Base-by-base conservation (phyloP, 2,888 invertebrate species). In the Cerceris ruficornis region DNA sequence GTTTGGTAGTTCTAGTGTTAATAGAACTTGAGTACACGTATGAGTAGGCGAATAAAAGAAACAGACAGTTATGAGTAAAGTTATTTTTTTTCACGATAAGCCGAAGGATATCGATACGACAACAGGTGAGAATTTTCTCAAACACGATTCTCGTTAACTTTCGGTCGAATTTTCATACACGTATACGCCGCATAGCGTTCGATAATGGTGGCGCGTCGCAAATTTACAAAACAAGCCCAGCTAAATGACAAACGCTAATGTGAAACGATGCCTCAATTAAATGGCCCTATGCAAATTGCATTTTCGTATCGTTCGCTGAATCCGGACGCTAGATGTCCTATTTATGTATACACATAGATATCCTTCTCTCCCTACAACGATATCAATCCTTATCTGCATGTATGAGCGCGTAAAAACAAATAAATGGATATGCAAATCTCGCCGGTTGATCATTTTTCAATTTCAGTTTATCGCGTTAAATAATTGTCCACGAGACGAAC, bases 171-270 rank as follows among this genome's bases (percentile, higher is more conserved):
- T 58, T 28, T 52, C 67, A 52, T 59, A 68, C 73, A 14, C 66
- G 39, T 15, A 46, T 15, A 11, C 9, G 69, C 65, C 75, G 71
- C 77, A 70, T 71, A 59, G 50, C 68, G 71, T 65, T 77, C 79
- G 70, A 80, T 80, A 81, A 81, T 81, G 70, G 79, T 50, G 66
- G 69, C 64, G 70, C 69, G 61, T 75, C 43, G 73, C 65, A 76
- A 81, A 76, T 76, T 76, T 71, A 69, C 71, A 77, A 80, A 82
- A 81, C 84, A 84, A 84, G 75, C 72, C 81, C 67, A 60, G 75
- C 73, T 77, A 84, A 85, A 84, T 80, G 84, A 85, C 81, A 80
- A 81, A 84, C 80, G 76, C 72, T 81, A 84, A 85, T 85, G 77
- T 73, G 77, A 77, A 83, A 73, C 80, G 85, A 85, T 85, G 75